Evolutionary conservation across 2,797 vertebrate species (phyloP).

Genomic region (Kryptopterus vitreolus): DNA sequence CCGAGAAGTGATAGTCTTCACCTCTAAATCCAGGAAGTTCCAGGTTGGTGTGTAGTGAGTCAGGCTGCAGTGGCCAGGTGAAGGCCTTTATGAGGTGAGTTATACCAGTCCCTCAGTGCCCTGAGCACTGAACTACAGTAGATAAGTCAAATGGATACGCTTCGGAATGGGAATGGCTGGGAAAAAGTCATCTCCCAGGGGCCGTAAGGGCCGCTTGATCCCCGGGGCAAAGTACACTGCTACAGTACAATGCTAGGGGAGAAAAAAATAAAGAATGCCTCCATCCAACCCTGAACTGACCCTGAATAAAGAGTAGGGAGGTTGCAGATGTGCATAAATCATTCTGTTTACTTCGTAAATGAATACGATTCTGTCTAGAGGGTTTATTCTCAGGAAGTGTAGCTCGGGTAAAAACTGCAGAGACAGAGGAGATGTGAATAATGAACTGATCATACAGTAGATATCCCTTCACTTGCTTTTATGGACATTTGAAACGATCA

Average conservation of each 20-base stretch:
- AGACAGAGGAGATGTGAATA: background rate
- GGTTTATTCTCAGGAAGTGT: background rate
- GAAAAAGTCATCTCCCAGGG: slow-evolving; percentile 59
- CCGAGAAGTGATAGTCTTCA: slow-evolving; percentile 38
- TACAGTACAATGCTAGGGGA: slow-evolving; percentile 39
- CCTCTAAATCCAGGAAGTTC: background rate
- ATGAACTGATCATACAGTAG: background rate
- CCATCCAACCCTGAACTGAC: slow-evolving; percentile 40
- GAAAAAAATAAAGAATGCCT: slow-evolving; percentile 38
- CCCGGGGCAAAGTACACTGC: slow-evolving; percentile 48
- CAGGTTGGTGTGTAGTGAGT: slow-evolving; percentile 34
- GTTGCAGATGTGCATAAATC: slow-evolving; percentile 11
- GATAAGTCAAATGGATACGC: slow-evolving; percentile 60
- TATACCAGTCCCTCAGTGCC: slow-evolving; percentile 60
- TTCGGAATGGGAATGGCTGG: slow-evolving; percentile 40
- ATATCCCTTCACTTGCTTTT: background rate
- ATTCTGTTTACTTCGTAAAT: background rate
- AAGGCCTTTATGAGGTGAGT: slow-evolving; percentile 54
- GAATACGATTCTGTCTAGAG: background rate
- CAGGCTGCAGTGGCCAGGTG: slow-evolving; percentile 44
- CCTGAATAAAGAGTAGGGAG: slow-evolving; percentile 22
- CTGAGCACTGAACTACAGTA: slow-evolving; percentile 55
- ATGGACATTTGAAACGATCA: background rate
- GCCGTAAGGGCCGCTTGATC: slow-evolving; percentile 52
- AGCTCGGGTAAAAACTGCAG: background rate